These are phyloP conservation scores for Phainopepla nitens DNA, from an alignment of 2,113 vertebrate species.

Conservation along the genomic window DNA sequence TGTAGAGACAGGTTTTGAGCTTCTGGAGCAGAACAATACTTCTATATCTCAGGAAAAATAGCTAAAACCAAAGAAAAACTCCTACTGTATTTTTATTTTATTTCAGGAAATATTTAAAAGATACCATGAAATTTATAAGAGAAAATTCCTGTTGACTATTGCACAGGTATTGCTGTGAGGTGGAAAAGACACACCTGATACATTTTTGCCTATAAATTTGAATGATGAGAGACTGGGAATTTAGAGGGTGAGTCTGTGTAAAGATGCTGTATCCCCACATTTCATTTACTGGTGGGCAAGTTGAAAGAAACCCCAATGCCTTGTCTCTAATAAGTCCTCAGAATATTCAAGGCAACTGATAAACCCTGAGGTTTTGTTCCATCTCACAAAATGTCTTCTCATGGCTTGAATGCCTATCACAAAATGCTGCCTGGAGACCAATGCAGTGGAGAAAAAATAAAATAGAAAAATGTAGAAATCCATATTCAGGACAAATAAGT, in stretches of 20 bases:
- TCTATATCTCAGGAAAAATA: background rate
- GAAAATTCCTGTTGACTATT: background rate
- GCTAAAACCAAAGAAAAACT: background rate
- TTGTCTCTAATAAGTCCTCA: background rate
- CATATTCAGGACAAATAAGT: conserved; percentile 39
- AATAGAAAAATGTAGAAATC: conserved; percentile 5
- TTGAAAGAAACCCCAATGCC: background rate
- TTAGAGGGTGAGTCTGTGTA: background rate
- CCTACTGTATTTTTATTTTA: background rate
- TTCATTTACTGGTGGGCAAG: background rate
- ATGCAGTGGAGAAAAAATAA: background rate
- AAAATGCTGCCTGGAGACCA: background rate
- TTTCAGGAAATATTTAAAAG: background rate
- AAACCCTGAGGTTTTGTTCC: background rate
- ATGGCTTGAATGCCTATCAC: background rate
- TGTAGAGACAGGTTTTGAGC: background rate
- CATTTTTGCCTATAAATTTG: background rate
- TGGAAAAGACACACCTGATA: background rate
- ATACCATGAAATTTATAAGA: background rate
- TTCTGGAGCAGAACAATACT: background rate
- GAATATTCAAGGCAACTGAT: background rate
- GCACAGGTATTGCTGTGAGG: background rate
- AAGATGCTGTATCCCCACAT: background rate
- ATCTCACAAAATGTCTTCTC: background rate
- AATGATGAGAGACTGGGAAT: background rate